Percentiles rank a stretch among this genome's conserved stretches.
Conservation (phyloP, 2,888 invertebrate genomes). For the Alviniconcha strummeri region DNA sequence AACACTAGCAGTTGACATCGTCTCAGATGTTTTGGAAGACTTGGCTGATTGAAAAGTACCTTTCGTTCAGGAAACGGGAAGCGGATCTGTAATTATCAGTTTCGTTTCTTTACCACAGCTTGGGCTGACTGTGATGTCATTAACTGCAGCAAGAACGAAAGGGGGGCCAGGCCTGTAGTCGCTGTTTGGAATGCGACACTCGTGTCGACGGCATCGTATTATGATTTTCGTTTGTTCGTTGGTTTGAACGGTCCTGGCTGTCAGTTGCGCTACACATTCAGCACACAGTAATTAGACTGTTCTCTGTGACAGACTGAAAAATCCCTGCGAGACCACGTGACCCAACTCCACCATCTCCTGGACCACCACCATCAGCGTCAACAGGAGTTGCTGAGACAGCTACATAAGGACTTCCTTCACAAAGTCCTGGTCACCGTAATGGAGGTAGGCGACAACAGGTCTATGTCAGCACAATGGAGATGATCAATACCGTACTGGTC, state of each 20-base stretch:
- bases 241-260: background rate
- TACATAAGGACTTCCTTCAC: background rate
- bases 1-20: background rate
- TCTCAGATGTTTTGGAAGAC: no score
- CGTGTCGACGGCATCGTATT: no score
- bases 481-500: background rate
- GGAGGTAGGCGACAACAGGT: background rate
- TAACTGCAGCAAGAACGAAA: no score
- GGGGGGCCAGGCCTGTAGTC: background rate
- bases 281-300: background rate
- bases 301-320: background rate
- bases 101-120: no score
- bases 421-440: background rate
- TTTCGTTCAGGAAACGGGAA: no score
- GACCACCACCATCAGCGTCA: constrained; percentile 12
- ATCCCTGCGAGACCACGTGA: constrained; percentile 9
- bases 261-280: background rate
- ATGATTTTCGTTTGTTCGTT: background rate
- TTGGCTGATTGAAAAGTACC: no score
- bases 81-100: no score
- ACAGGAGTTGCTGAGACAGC: constrained; percentile 2
- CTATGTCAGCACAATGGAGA: background rate
- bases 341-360: constrained; percentile 1
- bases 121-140: no score
- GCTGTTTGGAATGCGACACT: background rate